Conservation (phyloP, 2,797 vertebrate genomes). For the Sphaeramia orbicularis region DNA sequence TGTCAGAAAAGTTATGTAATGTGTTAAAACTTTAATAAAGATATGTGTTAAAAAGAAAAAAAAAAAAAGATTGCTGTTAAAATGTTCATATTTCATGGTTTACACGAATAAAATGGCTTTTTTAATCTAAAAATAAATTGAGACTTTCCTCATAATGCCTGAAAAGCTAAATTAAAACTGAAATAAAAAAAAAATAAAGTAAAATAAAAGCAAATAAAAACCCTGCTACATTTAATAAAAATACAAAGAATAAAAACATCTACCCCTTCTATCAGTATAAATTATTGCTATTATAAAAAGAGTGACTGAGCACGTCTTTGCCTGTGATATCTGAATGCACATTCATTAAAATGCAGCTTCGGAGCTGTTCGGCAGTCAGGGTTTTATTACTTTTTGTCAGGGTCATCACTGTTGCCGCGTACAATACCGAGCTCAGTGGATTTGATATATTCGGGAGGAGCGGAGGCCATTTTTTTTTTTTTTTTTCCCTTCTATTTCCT, state of each 20-base stretch:
- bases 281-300: constrained; percentile 13
- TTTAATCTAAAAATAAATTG: no score
- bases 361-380: constrained; percentile 13
- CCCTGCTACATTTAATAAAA: constrained; percentile 37
- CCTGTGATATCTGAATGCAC: constrained; percentile 20
- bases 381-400: constrained; percentile 31
- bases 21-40: no score
- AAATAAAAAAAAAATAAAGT: no score
- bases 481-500: constrained; percentile 25
- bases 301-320: constrained; percentile 11
- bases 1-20: no score
- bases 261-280: not conserved
- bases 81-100: no score
- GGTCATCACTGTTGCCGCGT: constrained; percentile 17
- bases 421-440: constrained; percentile 11
- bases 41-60: no score
- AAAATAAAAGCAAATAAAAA: not conserved
- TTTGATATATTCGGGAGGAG: constrained; percentile 46
- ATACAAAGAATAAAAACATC: constrained; percentile 34
- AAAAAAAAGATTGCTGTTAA: no score
- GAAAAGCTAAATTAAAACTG: no score
- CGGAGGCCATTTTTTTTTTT: constrained; percentile 24
- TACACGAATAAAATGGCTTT: no score
- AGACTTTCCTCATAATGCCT: no score
- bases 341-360: constrained; percentile 35